phyloP scores from a whole-genome alignment of 2,797 vertebrate species.

The Lutjanus campechanus region DNA sequence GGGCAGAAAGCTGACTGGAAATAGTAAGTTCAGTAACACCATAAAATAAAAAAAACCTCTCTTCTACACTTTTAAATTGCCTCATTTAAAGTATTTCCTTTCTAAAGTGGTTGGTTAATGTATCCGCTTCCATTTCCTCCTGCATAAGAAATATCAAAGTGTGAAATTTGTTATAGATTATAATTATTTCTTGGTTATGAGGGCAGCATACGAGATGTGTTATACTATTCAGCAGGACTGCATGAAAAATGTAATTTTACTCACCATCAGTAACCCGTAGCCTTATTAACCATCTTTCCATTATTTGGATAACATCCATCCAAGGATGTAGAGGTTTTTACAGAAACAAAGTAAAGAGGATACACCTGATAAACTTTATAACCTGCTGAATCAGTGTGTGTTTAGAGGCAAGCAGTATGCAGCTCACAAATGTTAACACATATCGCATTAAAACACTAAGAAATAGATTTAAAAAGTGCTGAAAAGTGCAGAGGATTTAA shows the following conservation, averaged over 20 bases:
- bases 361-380: background rate
- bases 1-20: slow-evolving; percentile 5
- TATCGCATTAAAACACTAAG: background rate
- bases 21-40: slow-evolving; percentile 8
- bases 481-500: background rate
- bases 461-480: background rate
- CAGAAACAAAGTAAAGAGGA: slow-evolving; percentile 30
- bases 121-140: slow-evolving; percentile 51
- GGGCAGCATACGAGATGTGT: slow-evolving; percentile 40
- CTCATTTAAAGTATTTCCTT: slow-evolving; percentile 54
- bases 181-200: slow-evolving; percentile 67
- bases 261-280: slow-evolving; percentile 55
- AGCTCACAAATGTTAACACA: background rate
- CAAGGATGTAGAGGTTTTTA: slow-evolving; percentile 22
- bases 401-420: slow-evolving; percentile 7
- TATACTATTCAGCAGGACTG: slow-evolving; percentile 36
- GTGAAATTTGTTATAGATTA: slow-evolving; percentile 67
- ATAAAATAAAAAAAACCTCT: slow-evolving; percentile 21
- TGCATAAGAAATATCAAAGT: slow-evolving; percentile 58
- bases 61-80: slow-evolving; percentile 36
- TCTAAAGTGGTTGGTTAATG: slow-evolving; percentile 46
- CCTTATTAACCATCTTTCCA: slow-evolving; percentile 45
- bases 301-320: slow-evolving; percentile 27
- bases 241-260: slow-evolving; percentile 59
- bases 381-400: background rate